Evolutionary conservation across 2,113 vertebrate species (phyloP), one percentile per base, ranked within the genome.

Genomic region (Hippocampus comes): DNA sequence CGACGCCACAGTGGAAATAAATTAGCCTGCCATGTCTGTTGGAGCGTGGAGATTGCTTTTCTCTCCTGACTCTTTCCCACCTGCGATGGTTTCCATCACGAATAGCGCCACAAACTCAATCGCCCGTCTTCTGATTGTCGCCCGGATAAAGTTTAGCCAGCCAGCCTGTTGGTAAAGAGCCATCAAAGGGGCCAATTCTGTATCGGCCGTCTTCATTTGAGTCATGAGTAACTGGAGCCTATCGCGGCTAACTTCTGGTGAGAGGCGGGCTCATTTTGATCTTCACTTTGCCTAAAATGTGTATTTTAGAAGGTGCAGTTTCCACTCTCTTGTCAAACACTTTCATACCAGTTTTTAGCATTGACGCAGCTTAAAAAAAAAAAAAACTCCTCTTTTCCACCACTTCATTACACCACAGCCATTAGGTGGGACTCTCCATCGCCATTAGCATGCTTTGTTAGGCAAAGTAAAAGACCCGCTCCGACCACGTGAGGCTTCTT

Each of bases 401-500:
- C 42, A 63, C 38, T 21, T 72, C 73, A 71, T 73, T 75, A 67
- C 20, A 46, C 42, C 60, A 20, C 68, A 51, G 64, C 56, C 68
- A 55, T 66, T 30, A 41, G 23, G n/a, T 15, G 34, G 34, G 17
- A 9, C 34, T 61, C 34, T 63, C 60, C 63, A 23, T 20, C 18
- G 57, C 56, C 68, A 53, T 57, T 43, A 38, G 10, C 76, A 63
- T 17, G 81, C 64, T 57, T 66, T 38, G 59, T 57, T 67, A 70
- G 43, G n/a, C 61, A 2, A 48, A 65, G 51, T 71, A 70, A 41
- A 59, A 63, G 49, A 48, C 48, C 63, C 25, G 67, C 17, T 34
- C 27, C 21, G 49, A 67, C 34, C 38, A 41, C 53, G 30, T 27
- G 63, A 67, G 7, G 64, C 41, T 21, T 4, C 34, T 73, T 71